Conservation (phyloP, 2,888 invertebrate genomes). For the Drosophila paranaensis region DNA sequence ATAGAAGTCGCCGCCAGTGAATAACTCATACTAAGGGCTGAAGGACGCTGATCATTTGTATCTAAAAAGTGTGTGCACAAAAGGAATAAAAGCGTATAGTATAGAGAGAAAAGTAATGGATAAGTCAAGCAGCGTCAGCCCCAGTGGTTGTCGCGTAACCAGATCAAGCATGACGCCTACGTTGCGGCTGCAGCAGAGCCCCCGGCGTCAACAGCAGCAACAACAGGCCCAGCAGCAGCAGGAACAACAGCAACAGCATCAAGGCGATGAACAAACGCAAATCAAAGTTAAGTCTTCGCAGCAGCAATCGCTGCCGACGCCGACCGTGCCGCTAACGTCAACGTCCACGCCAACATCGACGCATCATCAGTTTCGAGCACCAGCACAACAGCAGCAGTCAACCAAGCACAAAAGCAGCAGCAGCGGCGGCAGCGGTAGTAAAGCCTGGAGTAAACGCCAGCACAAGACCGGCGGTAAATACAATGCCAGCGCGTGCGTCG, state of each 20-base stretch:
- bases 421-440: constrained; percentile 45
- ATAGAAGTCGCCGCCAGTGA: constrained; percentile 3
- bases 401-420: constrained; percentile 59
- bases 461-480: constrained; percentile 80
- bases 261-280: constrained; percentile 28
- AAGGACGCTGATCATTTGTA: background rate
- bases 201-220: constrained; percentile 60
- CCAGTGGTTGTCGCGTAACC: constrained; percentile 79
- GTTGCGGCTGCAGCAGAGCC: constrained; percentile 65
- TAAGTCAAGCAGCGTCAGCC: constrained; percentile 72
- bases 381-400: constrained; percentile 73
- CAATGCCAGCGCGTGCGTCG: constrained; percentile 63
- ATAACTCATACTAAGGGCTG: constrained; percentile 13
- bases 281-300: constrained; percentile 73
- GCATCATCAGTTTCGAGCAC: constrained; percentile 83
- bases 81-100: background rate
- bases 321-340: constrained; percentile 1
- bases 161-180: constrained; percentile 76
- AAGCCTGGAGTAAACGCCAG: constrained; percentile 83
- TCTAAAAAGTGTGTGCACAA: too few relatives aligned
- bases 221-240: constrained; percentile 39
- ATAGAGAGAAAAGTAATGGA: constrained; percentile 65
- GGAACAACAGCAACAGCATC: constrained; percentile 17
- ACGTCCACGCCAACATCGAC: constrained; percentile 40
- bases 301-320: constrained; percentile 13